Evolutionary conservation across 53 echinoderm and acorn worm genomes (phyloP).

Genomic region (Holothuria scabra): DNA sequence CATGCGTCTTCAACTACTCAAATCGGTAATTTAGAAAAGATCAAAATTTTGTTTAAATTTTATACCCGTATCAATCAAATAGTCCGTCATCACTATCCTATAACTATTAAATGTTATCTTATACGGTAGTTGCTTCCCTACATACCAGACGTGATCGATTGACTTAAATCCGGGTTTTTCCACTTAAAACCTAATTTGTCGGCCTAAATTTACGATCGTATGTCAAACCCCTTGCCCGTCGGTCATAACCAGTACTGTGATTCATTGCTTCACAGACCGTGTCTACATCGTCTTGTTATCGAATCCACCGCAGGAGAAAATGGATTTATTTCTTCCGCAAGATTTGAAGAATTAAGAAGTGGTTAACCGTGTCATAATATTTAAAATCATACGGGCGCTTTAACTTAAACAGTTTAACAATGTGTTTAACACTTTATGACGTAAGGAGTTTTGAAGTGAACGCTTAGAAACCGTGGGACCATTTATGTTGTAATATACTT

Average conservation of each 20-base stretch:
- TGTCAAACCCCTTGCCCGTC: constrained; percentile 5
- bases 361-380: constrained; percentile 24
- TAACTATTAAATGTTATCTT: neutral
- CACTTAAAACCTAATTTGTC: constrained; percentile 15
- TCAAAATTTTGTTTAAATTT: constrained; percentile 14
- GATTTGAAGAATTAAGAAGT: neutral
- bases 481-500: too few relatives aligned
- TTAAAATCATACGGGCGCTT: constrained; percentile 1
- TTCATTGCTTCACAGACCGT: too few relatives aligned
- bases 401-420: constrained; percentile 16
- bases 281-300: too few relatives aligned
- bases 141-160: too few relatives aligned
- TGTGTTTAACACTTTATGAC: constrained; percentile 3
- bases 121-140: too few relatives aligned
- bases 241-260: too few relatives aligned
- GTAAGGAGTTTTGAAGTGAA: too few relatives aligned
- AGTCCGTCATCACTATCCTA: neutral
- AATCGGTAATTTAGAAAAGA: neutral
- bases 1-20: too few relatives aligned
- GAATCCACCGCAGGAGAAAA: too few relatives aligned
- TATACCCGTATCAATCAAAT: constrained; percentile 5
- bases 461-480: too few relatives aligned
- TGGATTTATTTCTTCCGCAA: too few relatives aligned
- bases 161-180: too few relatives aligned
- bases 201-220: constrained; percentile 7